Evolutionary conservation across 2,888 invertebrate genomes (phyloP), one percentile per base, ranked within the genome.

Genomic region (Calephelis perditalis): DNA sequence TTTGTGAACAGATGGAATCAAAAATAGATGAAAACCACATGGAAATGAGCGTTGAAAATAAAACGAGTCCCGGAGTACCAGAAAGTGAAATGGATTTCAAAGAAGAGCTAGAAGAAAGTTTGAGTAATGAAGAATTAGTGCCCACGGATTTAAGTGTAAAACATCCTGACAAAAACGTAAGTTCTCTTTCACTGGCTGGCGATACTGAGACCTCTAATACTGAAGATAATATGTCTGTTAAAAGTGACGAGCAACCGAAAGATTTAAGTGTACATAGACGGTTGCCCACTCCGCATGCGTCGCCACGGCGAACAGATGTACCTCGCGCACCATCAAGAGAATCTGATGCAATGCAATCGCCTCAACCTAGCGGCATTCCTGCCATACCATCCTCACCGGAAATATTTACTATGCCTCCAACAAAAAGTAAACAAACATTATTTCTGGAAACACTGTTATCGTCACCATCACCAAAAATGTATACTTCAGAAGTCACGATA

Each of bases 281-380:
- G 71, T 69, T 74, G 68, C 87, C 81, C 49, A 86, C 85, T 57
- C 85, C 80, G 65, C 85, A 91, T 69, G 82, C 84, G 65, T 91
- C 91, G 57, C 89, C 86, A 57, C 76, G 86, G 64, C 80, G 91
- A 68, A 84, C 86, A 68, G 90, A 90, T 11, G 80, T 87, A 69
- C 90, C 91, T 56, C 84, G 94, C 63, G 94, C 94, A 7, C 92
- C 93, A 7, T 94, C 94, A 2, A 91, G 94, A 65, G 94, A 93
- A 71, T 94, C 94, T 1, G 94, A 94, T 76, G 92, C 94, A 45
- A 92, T 94, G 75, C 94, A 94, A 76, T 95, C 95, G 7, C 94
- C 95, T 4, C 94, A 94, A 70, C 94, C 94, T 4, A 94, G 94
- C 69, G 94, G 94, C 26, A 92, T 94, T 61, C 94, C 94, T 37